Evolutionary conservation across 2,888 invertebrate genomes (phyloP).

Genomic region (Cylloceria caligata): DNA sequence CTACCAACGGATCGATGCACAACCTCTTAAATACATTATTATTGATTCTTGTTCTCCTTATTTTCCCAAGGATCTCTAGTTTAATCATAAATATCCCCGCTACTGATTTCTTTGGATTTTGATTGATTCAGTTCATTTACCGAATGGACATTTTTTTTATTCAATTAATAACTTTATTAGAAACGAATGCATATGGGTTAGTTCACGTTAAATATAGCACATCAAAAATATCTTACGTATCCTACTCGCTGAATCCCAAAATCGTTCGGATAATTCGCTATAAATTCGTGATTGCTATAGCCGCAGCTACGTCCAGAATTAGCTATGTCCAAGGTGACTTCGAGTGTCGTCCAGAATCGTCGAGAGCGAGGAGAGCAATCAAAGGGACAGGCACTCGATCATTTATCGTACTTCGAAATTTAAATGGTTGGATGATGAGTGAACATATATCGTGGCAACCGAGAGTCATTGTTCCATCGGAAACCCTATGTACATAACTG

Average conservation of each 20-base stretch:
- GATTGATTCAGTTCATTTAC: neutral
- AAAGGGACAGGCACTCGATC: slow-evolving; percentile 9
- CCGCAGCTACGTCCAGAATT: neutral
- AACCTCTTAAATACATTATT: neutral
- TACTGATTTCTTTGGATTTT: neutral
- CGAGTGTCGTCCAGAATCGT: slow-evolving; percentile 9
- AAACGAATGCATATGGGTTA: neutral
- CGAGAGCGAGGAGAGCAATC: neutral
- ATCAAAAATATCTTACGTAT: neutral
- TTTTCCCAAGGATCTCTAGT: neutral
- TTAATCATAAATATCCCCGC: neutral
- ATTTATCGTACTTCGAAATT: slow-evolving; percentile 23
- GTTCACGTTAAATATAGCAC: neutral
- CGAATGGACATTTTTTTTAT: neutral
- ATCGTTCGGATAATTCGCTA: slow-evolving; percentile 57
- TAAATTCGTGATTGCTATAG: slow-evolving; percentile 45
- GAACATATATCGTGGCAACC: neutral
- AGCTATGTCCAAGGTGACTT: slow-evolving; percentile 1
- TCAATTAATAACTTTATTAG: neutral
- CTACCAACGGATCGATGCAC: neutral
- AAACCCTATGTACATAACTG: slow-evolving; percentile 79
- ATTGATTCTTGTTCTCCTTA: neutral
- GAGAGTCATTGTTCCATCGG: slow-evolving; percentile 14
- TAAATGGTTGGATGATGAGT: neutral
- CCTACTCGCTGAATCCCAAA: slow-evolving; percentile 11